Base-by-base conservation (phyloP, 2,113 vertebrate species). In the Microcebus griseorufus region DNA sequence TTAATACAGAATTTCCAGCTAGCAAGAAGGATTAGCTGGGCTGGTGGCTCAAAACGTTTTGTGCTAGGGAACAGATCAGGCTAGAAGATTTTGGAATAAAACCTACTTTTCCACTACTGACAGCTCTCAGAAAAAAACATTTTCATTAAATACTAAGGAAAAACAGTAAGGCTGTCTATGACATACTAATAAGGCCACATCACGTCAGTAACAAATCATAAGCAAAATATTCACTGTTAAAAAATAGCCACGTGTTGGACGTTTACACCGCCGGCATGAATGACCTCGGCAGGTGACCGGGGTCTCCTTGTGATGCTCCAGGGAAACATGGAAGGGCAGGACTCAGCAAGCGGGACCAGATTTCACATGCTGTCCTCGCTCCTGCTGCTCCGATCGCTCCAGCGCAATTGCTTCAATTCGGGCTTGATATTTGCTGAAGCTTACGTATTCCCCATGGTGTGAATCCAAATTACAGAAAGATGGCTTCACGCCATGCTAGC, bases 381-480 rank as follows among this genome's bases (percentile, higher is more conserved):
- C 65, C 11, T 53, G 27, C 11, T 23, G 67, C 62, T 94, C 65
- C 29, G 45, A 53, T 88, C 1, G 0, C 45, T 58, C 22, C 60
- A 11, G 18, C 2, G 11, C 37, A 53, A n/a, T 72, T 0, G 5
- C 45, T 87, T 23, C 58, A 11, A 27, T 72, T 84, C n/a, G 14
- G 58, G 37, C 53, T 90, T 90, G 79, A 45, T 88, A 73, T 85
- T 96, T 92, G 76, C 81, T 3, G 25, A 93, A 53, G 80, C 79
- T 84, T 37, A 32, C 75, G 73, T 39, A 58, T 34, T 58, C 87
- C 85, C 88, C 62, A 9, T 34, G 79, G 89, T 78, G 13, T 1
- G 1, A 93, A 94, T 76, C 34, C 72, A 78, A 53, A 72, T 64
- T 76, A 79, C 13, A 45, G 62, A 18, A 62, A 79, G 20, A 62